These are phyloP conservation scores for Lasioglossum vierecki DNA, from an alignment of 2,888 invertebrate genomes.

Conservation along the genomic window DNA sequence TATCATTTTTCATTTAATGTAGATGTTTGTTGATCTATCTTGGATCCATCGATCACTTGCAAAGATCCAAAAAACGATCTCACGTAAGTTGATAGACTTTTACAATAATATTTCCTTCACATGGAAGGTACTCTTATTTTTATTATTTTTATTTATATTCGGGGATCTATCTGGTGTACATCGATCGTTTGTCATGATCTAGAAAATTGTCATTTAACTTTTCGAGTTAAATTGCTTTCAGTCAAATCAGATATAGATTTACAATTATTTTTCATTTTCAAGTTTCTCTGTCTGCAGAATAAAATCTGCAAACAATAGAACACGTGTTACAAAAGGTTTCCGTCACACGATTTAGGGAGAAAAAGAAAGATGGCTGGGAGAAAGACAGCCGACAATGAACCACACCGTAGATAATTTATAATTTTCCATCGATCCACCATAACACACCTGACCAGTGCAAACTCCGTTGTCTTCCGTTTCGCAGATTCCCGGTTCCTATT, in stretches of 20 bases:
- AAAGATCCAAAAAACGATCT: not conserved
- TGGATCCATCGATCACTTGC: not conserved
- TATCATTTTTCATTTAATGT: not conserved
- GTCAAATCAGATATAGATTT: too few relatives aligned
- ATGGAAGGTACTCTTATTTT: too few relatives aligned
- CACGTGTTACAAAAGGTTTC: not conserved
- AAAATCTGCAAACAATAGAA: not conserved
- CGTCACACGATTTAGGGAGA: not conserved
- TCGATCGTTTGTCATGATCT: too few relatives aligned
- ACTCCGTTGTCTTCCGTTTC: conserved; percentile 14
- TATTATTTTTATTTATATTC: too few relatives aligned
- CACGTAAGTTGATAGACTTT: not conserved
- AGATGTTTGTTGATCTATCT: not conserved
- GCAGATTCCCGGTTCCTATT: conserved; percentile 14
- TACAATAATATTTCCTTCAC: too few relatives aligned
- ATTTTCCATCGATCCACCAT: not conserved
- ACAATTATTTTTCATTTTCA: too few relatives aligned
- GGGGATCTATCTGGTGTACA: too few relatives aligned
- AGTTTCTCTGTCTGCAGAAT: not conserved
- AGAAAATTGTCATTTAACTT: too few relatives aligned
- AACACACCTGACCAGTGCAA: not conserved
- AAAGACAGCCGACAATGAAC: conserved; percentile 3
- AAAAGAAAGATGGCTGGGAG: not conserved
- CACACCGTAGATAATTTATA: conserved; percentile 19
- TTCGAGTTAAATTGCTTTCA: too few relatives aligned